A percentile compares a stretch with the other conserved stretches of the same genome.
phyloP scores from a whole-genome alignment of 2,888 invertebrate genomes.

The Gerris lacustris region DNA sequence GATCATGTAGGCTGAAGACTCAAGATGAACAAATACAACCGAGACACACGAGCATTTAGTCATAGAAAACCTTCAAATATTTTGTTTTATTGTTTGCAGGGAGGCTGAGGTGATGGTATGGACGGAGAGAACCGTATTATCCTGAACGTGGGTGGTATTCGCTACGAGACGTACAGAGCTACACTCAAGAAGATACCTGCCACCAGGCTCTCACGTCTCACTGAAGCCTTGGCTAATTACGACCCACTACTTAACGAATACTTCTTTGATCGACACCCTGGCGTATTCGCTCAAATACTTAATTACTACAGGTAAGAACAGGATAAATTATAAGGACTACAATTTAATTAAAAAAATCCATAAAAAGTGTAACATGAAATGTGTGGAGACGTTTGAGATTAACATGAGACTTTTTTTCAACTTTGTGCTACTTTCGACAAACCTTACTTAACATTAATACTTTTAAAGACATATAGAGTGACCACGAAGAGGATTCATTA shows the following conservation, averaged over 20 bases:
- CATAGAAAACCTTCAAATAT: not conserved
- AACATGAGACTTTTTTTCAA: no score
- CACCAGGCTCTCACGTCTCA: slow-evolving; percentile 66
- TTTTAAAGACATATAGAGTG: no score
- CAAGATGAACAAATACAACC: no score
- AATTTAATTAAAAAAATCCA: not conserved
- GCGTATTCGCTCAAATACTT: slow-evolving; percentile 79
- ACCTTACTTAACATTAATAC: no score
- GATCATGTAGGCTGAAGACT: no score
- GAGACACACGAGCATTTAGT: no score
- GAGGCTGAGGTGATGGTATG: slow-evolving; percentile 40
- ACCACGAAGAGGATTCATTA: no score
- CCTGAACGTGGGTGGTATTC: slow-evolving; percentile 85
- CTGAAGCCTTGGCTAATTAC: slow-evolving; percentile 76
- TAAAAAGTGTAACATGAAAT: not conserved
- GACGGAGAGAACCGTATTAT: slow-evolving; percentile 89
- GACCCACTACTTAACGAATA: slow-evolving; percentile 81
- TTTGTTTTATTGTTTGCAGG: not conserved
- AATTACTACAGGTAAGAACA: slow-evolving; percentile 64
- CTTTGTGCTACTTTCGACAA: no score
- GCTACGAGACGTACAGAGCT: slow-evolving; percentile 60
- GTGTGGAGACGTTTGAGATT: not conserved
- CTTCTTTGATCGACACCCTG: slow-evolving; percentile 76
- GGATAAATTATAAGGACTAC: no score
- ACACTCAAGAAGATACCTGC: slow-evolving; percentile 83